Evolutionary conservation across 1,140 invertebrate species (phyloP), one percentile per base, ranked within the genome.

Genomic region (Mylabris phalerata): DNA sequence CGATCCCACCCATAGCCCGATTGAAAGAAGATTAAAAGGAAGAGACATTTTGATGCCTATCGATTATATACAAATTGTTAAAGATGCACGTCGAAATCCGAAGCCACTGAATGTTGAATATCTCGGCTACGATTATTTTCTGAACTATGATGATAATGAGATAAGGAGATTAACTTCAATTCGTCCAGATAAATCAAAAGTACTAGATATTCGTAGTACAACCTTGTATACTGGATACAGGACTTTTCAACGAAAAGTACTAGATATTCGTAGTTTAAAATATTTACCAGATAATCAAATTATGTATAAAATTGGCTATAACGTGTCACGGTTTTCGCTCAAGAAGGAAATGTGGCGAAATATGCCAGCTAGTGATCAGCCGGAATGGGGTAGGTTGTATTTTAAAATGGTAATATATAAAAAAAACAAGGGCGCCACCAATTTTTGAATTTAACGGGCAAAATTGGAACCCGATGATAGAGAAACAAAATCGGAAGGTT

Each of bases 1-100:
- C 40, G 70, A 75, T 55, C 59, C 58, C 3, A 62, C 73, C 9
- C 72, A 75, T 57, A n/a, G 57, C 7, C 47, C 42, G 1, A 71
- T 71, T 40, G 70, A 73, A 56, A 54, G 54, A 41, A 39, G 57
- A 45, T 19, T 69, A 13, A 65, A 63, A 60, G 40, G 49, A 26
- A 62, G 46, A 60, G 19, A 40, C 7, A 66, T 68, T n/a, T 48
- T 65, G 51, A 10, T 66, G 1, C 67, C 70, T n/a, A 51, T 50
- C 9, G 63, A 72, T 52, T 68, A 65, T 55, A 40, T 62, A 25
- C 3, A n/a, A 11, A 46, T 59, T 25, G 56, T 50, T 50, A 43
- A 67, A 64, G 55, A 65, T 59, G 59, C 68, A 50, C 68, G 70
- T 55, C 52, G 43, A 46, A 43, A 59, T 19, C 57, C 50, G 19